Percentiles rank a stretch among this genome's conserved stretches.
phyloP scores from a whole-genome alignment of 2,888 invertebrate genomes.

The Amphipyra tragopoginis region DNA sequence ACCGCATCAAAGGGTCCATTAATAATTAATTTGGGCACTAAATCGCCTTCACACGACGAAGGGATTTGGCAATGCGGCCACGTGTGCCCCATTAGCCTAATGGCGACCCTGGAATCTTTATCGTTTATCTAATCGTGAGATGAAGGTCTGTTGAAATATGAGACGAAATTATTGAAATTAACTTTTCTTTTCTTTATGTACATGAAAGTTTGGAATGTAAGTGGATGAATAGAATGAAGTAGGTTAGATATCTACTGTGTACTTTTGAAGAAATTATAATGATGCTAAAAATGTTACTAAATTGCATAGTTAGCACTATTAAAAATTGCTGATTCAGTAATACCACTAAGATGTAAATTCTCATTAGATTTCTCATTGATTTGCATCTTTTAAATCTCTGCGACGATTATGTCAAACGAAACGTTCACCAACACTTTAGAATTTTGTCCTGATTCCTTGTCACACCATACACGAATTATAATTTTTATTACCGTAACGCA shows the following conservation, averaged over 20 bases:
- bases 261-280: too few species aligned
- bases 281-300: too few species aligned
- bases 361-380: background rate
- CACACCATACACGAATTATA: constrained; percentile 27
- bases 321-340: too few species aligned
- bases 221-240: too few species aligned
- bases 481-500: constrained; percentile 57
- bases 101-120: constrained; percentile 82
- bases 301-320: too few species aligned
- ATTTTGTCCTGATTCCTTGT: constrained; percentile 1
- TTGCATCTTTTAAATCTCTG: background rate
- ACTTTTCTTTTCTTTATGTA: background rate
- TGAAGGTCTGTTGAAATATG: constrained; percentile 38
- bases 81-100: constrained; percentile 87
- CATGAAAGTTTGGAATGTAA: background rate
- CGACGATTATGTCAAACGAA: background rate
- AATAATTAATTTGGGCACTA: constrained; percentile 87
- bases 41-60: constrained; percentile 86
- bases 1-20: constrained; percentile 83
- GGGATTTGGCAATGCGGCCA: constrained; percentile 84
- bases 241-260: too few species aligned
- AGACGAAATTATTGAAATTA: constrained; percentile 6
- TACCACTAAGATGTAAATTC: too few species aligned
- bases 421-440: background rate
- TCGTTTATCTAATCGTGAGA: constrained; percentile 61